These are phyloP conservation scores for Ictalurus furcatus DNA, from an alignment of 2,113 vertebrate genomes.

Conservation along the genomic window DNA sequence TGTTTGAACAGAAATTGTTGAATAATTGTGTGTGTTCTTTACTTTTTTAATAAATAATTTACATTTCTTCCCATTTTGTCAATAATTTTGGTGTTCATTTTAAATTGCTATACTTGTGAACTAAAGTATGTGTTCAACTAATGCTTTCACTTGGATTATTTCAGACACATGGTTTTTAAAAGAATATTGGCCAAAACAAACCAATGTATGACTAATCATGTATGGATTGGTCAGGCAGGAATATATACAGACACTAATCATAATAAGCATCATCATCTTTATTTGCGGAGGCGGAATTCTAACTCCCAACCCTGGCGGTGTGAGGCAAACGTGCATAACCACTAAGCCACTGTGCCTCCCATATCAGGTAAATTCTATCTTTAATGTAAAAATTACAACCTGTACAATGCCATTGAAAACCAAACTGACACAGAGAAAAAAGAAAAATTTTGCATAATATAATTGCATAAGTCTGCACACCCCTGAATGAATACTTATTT, in stretches of 20 bases:
- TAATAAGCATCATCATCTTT: not conserved
- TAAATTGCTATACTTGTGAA: not conserved
- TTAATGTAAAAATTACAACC: too few species aligned
- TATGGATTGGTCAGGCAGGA: not conserved
- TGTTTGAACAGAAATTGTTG: not conserved
- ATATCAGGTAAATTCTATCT: too few species aligned
- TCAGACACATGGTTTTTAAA: not conserved
- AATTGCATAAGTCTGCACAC: too few species aligned
- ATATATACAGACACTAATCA: not conserved
- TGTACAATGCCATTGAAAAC: too few species aligned
- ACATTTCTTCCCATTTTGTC: not conserved
- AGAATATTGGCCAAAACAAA: not conserved
- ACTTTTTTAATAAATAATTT: not conserved
- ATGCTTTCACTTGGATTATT: not conserved
- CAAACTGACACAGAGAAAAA: too few species aligned
- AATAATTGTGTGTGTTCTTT: not conserved
- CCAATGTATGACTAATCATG: not conserved
- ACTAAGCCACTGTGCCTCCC: too few species aligned
- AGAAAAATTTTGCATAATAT: too few species aligned
- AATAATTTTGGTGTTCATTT: not conserved
- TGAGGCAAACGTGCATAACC: too few species aligned
- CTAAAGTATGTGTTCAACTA: not conserved
- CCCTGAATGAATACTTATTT: too few species aligned
- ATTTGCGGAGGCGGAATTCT: too few species aligned
- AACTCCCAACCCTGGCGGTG: too few species aligned